These are phyloP conservation scores for Peromyscus aztecus DNA, from an alignment of 2,797 vertebrate species.

Conservation along the genomic window DNA sequence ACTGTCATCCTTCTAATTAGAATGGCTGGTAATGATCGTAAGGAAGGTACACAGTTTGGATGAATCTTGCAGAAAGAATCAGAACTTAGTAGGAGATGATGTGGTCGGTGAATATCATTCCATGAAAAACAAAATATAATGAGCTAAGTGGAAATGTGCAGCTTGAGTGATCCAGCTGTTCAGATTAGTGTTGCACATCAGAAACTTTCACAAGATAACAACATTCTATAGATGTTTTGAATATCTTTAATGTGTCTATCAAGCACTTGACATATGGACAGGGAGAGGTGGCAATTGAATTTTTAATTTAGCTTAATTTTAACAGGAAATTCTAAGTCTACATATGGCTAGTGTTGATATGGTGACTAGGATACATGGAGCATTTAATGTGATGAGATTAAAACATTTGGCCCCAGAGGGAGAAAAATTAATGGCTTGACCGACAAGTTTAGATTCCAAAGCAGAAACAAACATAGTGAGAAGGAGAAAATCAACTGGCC, in stretches of 20 bases:
- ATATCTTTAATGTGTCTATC: not conserved
- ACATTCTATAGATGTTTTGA: not conserved
- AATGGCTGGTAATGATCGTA: not conserved
- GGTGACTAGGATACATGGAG: not conserved
- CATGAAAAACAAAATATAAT: not conserved
- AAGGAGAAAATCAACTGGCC: not conserved
- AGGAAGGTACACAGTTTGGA: not conserved
- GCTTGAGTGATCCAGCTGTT: not conserved
- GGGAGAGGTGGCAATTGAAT: not conserved
- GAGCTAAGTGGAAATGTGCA: not conserved
- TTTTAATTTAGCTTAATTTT: conserved; percentile 35
- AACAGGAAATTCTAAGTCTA: not conserved
- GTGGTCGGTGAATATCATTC: not conserved
- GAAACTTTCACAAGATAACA: not conserved
- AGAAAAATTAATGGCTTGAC: not conserved
- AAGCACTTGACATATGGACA: not conserved
- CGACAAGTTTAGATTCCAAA: conserved; percentile 38
- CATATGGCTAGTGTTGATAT: not conserved
- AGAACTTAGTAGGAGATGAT: not conserved
- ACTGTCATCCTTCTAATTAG: not conserved
- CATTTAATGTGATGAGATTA: not conserved
- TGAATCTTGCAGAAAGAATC: not conserved
- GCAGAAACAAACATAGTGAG: not conserved
- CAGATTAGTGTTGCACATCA: not conserved
- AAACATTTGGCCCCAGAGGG: not conserved